A percentile compares a stretch with the other conserved stretches of the same genome.
Conservation (phyloP, 2,888 invertebrate genomes). For the Thereva nobilitata region DNA sequence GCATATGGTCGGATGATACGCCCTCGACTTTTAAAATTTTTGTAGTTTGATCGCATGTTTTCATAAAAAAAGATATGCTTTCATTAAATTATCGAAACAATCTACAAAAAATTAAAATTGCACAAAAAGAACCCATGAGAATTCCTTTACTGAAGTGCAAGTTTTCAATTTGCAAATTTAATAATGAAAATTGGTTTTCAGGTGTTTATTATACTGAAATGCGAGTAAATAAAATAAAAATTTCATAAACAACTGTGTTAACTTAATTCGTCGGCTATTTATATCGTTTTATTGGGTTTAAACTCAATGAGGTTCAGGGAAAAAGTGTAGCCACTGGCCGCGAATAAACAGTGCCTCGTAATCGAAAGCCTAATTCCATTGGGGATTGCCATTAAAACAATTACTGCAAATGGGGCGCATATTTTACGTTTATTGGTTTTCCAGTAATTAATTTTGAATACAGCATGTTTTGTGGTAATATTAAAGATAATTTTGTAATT, state of each 20-base stretch:
- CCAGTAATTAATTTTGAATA: neutral
- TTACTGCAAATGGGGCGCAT: conserved; percentile 55
- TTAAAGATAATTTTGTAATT: too few species aligned
- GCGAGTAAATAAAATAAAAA: conserved; percentile 13
- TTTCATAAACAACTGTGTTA: conserved; percentile 8
- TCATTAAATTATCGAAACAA: too few species aligned
- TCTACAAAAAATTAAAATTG: too few species aligned
- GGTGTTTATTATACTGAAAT: conserved; percentile 13
- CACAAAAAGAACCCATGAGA: neutral
- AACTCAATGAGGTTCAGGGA: conserved; percentile 24
- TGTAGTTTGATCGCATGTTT: too few species aligned
- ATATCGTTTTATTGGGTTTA: conserved; percentile 15
- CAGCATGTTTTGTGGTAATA: too few species aligned
- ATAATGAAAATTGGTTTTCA: conserved; percentile 8
- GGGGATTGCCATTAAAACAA: conserved; percentile 56
- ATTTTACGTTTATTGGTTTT: conserved; percentile 38
- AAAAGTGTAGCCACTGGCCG: conserved; percentile 29
- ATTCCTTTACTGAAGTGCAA: neutral
- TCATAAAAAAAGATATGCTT: too few species aligned
- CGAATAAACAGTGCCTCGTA: conserved; percentile 28
- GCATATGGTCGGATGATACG: too few species aligned
- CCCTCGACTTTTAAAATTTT: too few species aligned
- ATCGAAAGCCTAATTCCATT: conserved; percentile 43
- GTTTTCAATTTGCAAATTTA: neutral
- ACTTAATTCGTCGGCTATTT: conserved; percentile 23